Percentiles rank a stretch among this genome's conserved stretches.
Conservation (phyloP, 2,113 vertebrate genomes). For the Dryoscopus gambensis region DNA sequence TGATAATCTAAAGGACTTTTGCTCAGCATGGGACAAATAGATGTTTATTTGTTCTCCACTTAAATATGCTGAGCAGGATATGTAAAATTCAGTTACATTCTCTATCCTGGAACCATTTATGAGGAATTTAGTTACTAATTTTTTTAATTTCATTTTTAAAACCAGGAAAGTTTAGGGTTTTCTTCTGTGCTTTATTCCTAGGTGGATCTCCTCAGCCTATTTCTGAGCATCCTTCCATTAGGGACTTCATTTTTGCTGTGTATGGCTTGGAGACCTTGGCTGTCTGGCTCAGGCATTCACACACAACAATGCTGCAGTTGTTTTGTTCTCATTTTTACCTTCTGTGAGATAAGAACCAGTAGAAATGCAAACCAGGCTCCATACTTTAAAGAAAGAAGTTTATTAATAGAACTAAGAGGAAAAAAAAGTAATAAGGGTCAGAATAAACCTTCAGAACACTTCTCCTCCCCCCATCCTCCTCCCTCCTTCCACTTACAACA, state of each 20-base stretch:
- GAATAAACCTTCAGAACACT: no score
- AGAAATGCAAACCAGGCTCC: no score
- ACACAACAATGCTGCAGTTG: no score
- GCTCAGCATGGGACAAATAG: neutral
- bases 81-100: neutral
- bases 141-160: neutral
- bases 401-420: no score
- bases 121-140: neutral
- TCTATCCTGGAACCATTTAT: neutral
- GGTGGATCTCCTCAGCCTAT: neutral
- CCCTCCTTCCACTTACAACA: no score
- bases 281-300: neutral
- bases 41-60: neutral
- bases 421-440: no score
- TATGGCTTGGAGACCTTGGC: neutral
- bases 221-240: neutral
- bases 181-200: neutral
- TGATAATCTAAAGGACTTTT: neutral
- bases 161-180: neutral
- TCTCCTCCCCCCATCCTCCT: no score
- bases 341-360: no score
- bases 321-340: no score
- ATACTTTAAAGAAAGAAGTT: no score
- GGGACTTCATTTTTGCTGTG: neutral
- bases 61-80: neutral